A percentile compares a stretch with the other conserved stretches of the same genome.
Conservation (phyloP, 1,140 invertebrate genomes). For the Hypsibius dujardini region DNA sequence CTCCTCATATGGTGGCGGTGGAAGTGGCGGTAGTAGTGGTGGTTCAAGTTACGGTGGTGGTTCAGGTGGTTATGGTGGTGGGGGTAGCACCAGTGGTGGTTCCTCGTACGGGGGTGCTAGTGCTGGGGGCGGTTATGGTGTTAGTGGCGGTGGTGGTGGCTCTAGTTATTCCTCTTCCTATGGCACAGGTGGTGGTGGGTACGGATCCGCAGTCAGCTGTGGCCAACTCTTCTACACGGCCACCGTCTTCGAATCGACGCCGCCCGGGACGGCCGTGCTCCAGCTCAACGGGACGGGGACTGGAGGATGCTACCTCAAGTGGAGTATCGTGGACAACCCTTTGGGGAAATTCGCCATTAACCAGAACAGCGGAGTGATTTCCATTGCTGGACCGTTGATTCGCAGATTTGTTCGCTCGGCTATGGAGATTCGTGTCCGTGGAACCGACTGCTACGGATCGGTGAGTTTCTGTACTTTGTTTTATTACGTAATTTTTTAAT, state of each 20-base stretch:
- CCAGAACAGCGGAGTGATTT: not conserved
- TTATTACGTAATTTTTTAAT: too few relatives aligned
- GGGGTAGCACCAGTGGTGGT: too few relatives aligned
- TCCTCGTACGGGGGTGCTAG: too few relatives aligned
- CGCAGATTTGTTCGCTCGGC: not conserved
- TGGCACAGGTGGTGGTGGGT: too few relatives aligned
- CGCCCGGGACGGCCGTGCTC: not conserved
- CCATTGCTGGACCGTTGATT: not conserved
- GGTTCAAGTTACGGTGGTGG: not conserved
- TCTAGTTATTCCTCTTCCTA: too few relatives aligned
- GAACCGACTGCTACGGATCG: not conserved
- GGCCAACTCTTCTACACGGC: conserved; percentile 13
- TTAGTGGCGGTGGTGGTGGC: too few relatives aligned
- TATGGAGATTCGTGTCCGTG: conserved; percentile 13
- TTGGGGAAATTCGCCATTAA: not conserved
- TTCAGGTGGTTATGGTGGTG: too few relatives aligned
- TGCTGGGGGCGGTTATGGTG: too few relatives aligned
- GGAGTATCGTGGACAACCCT: conserved; percentile 1
- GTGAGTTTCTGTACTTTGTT: too few relatives aligned
- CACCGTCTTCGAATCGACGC: not conserved
- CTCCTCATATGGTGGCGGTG: too few relatives aligned
- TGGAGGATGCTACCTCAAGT: not conserved
- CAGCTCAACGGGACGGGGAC: not conserved
- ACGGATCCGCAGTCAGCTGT: not conserved
- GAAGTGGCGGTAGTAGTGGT: conserved; percentile 1